phyloP scores from a whole-genome alignment of 2,113 vertebrate species.

The Psittacula cyanocephala region DNA sequence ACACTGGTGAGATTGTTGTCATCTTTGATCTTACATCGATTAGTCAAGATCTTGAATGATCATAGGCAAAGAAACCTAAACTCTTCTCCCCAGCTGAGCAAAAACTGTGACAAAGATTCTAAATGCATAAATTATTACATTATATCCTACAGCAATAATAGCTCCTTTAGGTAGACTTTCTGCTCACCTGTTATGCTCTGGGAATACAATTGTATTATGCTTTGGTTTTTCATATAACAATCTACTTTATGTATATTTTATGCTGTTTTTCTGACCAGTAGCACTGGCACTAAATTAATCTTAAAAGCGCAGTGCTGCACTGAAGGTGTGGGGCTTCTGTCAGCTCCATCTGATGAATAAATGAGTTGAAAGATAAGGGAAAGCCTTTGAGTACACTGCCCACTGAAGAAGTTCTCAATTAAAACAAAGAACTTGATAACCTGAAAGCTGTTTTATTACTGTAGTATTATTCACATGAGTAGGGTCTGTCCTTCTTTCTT shows the following conservation, averaged over 20 bases:
- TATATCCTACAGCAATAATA: conserved; percentile 61
- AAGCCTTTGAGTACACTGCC: background rate
- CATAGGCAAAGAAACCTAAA: conserved; percentile 67
- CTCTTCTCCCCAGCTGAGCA: conserved; percentile 53
- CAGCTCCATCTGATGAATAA: conserved; percentile 1
- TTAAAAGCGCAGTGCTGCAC: background rate
- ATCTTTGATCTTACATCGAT: conserved; percentile 78
- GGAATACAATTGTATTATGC: conserved; percentile 13
- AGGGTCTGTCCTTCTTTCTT: background rate
- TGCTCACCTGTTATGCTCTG: background rate
- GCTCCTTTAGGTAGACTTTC: background rate
- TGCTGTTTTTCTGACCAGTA: background rate
- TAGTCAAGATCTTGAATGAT: conserved; percentile 75
- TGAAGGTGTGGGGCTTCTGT: background rate
- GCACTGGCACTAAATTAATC: background rate
- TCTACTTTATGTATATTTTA: background rate
- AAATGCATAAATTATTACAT: conserved; percentile 63
- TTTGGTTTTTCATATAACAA: conserved; percentile 10
- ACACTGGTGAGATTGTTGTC: conserved; percentile 70
- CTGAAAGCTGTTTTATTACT: background rate
- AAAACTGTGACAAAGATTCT: conserved; percentile 43
- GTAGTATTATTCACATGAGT: background rate
- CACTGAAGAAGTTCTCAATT: background rate
- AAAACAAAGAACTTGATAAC: background rate
- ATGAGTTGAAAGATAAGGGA: background rate